Percentiles rank a stretch among this genome's conserved stretches.
phyloP scores from a whole-genome alignment of 2,113 vertebrate genomes.

The Pelobates fuscus region DNA sequence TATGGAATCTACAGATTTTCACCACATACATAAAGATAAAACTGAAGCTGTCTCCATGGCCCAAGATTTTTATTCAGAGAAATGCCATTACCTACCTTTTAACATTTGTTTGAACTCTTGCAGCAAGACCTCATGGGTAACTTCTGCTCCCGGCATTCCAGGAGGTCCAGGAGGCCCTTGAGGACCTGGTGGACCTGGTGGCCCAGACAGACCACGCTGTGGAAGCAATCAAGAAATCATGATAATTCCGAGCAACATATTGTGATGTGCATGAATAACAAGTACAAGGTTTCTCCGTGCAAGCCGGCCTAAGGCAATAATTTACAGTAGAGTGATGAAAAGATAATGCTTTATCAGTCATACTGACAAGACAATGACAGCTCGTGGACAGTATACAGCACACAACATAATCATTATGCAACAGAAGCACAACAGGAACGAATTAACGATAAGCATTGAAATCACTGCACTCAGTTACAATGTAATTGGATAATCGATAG shows the following conservation, averaged over 20 bases:
- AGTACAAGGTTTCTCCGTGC: background rate
- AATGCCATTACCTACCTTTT: constrained; percentile 69
- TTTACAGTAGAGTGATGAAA: background rate
- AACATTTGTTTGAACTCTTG: constrained; percentile 88
- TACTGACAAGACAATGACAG: background rate
- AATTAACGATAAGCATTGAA: no score
- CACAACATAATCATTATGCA: background rate
- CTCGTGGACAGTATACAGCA: background rate
- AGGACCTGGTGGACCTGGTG: constrained; percentile 83
- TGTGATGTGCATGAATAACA: background rate
- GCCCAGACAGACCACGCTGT: constrained; percentile 71
- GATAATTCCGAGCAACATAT: background rate
- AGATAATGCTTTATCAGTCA: constrained; percentile 1
- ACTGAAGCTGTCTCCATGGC: no score
- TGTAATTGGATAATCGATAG: no score
- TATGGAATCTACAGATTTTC: no score
- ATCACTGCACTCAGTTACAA: no score
- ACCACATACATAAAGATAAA: no score
- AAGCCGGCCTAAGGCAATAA: background rate
- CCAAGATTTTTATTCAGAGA: no score
- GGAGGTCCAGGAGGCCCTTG: constrained; percentile 81
- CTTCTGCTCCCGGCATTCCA: constrained; percentile 77
- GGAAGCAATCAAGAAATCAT: constrained; percentile 17
- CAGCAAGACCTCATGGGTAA: constrained; percentile 83
- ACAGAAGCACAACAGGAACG: no score